A percentile compares a stretch with the other conserved stretches of the same genome.
phyloP scores from a whole-genome alignment of 2,888 invertebrate species.

The Linnaemya vulpina region DNA sequence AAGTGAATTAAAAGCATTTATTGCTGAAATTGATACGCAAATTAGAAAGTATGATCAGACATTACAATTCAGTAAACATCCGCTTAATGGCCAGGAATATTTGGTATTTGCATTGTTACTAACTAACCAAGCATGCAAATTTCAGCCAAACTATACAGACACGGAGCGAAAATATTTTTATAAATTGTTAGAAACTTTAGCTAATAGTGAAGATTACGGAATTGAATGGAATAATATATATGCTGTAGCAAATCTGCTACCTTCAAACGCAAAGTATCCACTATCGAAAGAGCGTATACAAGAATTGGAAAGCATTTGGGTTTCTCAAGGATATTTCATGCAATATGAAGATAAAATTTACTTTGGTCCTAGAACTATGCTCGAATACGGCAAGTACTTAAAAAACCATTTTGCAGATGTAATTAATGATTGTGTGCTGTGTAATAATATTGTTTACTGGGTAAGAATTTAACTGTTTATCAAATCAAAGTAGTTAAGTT shows the following conservation, averaged over 20 bases:
- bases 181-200: slow-evolving; percentile 73
- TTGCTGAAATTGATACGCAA: slow-evolving; percentile 72
- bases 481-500: too few relatives aligned
- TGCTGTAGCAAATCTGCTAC: slow-evolving; percentile 70
- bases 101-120: slow-evolving; percentile 75
- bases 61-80: slow-evolving; percentile 75
- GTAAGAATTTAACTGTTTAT: slow-evolving; percentile 67
- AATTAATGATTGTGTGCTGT: slow-evolving; percentile 75
- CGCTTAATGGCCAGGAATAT: slow-evolving; percentile 73
- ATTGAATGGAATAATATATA: slow-evolving; percentile 74
- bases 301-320: slow-evolving; percentile 74
- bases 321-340: slow-evolving; percentile 75
- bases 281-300: slow-evolving; percentile 75
- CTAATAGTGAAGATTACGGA: slow-evolving; percentile 73
- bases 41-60: slow-evolving; percentile 74
- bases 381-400: slow-evolving; percentile 75
- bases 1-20: slow-evolving; percentile 67
- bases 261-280: slow-evolving; percentile 69
- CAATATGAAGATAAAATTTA: slow-evolving; percentile 74
- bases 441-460: slow-evolving; percentile 76
- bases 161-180: slow-evolving; percentile 76
- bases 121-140: slow-evolving; percentile 73
- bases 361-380: slow-evolving; percentile 76
- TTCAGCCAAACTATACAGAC: slow-evolving; percentile 73
- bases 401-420: slow-evolving; percentile 74